Percentiles rank a stretch among this genome's conserved stretches.
Evolutionary conservation across 2,888 invertebrate genomes (phyloP).

Genomic region (Pimpla rufipes): DNA sequence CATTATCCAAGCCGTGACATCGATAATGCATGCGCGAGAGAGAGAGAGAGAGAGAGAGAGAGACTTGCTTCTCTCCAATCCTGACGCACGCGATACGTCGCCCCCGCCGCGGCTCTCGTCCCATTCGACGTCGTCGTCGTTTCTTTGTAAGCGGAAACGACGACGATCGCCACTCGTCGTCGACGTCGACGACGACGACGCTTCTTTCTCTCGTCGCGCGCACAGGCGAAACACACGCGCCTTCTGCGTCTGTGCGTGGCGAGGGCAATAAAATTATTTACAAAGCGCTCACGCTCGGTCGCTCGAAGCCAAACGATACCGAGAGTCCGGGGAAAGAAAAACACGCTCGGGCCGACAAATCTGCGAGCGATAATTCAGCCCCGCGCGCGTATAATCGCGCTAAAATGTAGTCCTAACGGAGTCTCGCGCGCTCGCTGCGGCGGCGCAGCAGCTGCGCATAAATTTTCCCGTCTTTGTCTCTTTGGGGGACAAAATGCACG

Average conservation of each 20-base stretch:
- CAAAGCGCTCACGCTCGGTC: neutral
- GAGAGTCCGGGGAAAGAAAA: neutral
- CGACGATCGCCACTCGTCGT: conserved; percentile 14
- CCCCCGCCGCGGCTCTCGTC: neutral
- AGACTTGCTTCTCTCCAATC: conserved; percentile 16
- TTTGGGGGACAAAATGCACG: neutral
- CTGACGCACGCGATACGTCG: conserved; percentile 44
- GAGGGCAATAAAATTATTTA: conserved; percentile 24
- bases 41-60: no score
- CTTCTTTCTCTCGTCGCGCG: neutral
- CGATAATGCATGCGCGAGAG: conserved; percentile 72
- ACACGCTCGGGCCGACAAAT: neutral
- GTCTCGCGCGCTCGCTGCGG: neutral
- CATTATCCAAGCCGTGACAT: conserved; percentile 73
- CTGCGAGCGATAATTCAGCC: neutral
- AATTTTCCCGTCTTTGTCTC: conserved; percentile 45
- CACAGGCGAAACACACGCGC: neutral
- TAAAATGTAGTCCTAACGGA: conserved; percentile 18
- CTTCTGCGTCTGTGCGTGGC: no score
- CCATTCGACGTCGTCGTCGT: conserved; percentile 9
- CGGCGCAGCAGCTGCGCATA: conserved; percentile 57
- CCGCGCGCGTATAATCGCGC: neutral
- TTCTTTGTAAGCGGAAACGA: conserved; percentile 53
- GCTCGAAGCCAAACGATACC: no score
- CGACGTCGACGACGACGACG: conserved; percentile 2